phyloP scores from a whole-genome alignment of 92 coral and sea anemone genomes.

The Heliopora coerulea region DNA sequence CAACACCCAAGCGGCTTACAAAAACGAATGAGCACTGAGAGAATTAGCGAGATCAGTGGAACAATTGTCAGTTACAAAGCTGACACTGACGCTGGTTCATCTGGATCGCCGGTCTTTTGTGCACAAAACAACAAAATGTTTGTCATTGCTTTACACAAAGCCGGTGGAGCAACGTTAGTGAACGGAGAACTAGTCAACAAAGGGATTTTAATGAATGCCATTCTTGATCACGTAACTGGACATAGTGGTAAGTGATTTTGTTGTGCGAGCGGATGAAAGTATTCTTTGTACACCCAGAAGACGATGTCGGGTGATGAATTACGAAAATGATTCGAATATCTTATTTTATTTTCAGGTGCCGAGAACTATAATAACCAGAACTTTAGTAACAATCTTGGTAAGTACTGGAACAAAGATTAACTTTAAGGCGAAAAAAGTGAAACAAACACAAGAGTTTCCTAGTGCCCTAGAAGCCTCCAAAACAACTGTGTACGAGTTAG shows the following conservation, averaged over 20 bases:
- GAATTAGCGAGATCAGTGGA: not conserved
- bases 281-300: not conserved
- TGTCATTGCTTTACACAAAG: constrained; percentile 25
- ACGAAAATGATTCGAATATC: too few relatives aligned
- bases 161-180: not conserved
- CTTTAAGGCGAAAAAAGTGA: too few relatives aligned
- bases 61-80: constrained; percentile 18
- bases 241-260: not conserved
- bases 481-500: too few relatives aligned
- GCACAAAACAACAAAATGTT: not conserved
- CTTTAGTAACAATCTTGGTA: too few relatives aligned
- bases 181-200: constrained; percentile 28
- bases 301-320: too few relatives aligned
- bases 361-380: too few relatives aligned
- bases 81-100: constrained; percentile 27
- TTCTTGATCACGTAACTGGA: constrained; percentile 8
- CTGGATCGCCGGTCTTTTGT: constrained; percentile 33
- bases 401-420: too few relatives aligned
- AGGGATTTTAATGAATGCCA: constrained; percentile 31
- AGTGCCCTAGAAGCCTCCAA: too few relatives aligned
- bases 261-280: not conserved
- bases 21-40: not conserved
- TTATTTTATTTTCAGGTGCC: too few relatives aligned
- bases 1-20: constrained; percentile 24
- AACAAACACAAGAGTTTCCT: too few relatives aligned